These are phyloP conservation scores for Crotalus helleri DNA, from an alignment of 2,113 vertebrate genomes.

Conservation along the genomic window DNA sequence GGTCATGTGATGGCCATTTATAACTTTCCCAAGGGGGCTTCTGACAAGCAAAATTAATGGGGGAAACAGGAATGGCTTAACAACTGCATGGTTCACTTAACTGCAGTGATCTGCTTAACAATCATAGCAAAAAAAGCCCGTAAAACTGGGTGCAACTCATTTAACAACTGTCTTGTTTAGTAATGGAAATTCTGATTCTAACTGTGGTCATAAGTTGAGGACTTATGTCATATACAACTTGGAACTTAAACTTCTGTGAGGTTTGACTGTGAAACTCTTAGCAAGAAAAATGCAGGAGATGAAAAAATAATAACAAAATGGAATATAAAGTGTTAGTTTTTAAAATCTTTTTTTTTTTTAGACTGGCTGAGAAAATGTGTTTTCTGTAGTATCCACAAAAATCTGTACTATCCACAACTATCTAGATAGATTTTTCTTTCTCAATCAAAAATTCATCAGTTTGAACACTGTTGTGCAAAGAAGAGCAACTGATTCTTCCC, in stretches of 20 bases:
- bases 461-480: fast-evolving
- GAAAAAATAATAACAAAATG: not conserved
- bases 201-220: not conserved
- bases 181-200: no score
- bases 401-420: not conserved
- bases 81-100: no score
- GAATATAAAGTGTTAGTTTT: not conserved
- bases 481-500: not conserved
- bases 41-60: not conserved
- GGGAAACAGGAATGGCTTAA: no score
- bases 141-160: no score
- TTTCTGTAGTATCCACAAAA: not conserved
- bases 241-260: not conserved
- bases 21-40: not conserved
- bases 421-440: not conserved
- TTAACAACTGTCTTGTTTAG: no score
- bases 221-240: not conserved
- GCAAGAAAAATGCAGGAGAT: not conserved
- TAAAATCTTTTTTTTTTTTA: not conserved
- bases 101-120: no score
- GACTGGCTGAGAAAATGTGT: not conserved
- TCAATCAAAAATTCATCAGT: not conserved
- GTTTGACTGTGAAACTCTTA: not conserved
- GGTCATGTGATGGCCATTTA: not conserved
- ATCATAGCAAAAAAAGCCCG: no score